These are phyloP conservation scores for Apotomis capreana DNA, from an alignment of 2,888 invertebrate genomes.

Conservation along the genomic window DNA sequence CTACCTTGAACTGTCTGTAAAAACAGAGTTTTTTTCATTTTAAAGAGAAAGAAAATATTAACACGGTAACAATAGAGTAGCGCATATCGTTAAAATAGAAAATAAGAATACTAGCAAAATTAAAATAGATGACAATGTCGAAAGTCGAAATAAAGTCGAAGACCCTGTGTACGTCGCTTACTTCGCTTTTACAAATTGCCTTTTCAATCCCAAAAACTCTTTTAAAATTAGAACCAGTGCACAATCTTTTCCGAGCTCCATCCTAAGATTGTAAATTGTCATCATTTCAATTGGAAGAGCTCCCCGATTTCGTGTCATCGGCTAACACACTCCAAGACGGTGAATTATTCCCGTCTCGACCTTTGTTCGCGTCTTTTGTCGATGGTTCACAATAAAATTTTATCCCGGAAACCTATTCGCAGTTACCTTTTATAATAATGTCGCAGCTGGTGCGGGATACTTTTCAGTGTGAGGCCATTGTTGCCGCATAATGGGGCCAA, in stretches of 20 bases:
- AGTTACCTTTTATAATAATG: slow-evolving; percentile 82
- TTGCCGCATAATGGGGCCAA: slow-evolving; percentile 72
- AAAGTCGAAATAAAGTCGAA: too few relatives aligned
- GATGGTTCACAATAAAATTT: slow-evolving; percentile 79
- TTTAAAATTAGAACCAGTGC: slow-evolving; percentile 17
- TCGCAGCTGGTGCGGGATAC: slow-evolving; percentile 75
- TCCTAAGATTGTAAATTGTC: slow-evolving; percentile 36
- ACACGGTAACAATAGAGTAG: too few relatives aligned
- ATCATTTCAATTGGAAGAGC: slow-evolving; percentile 37
- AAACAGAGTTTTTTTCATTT: too few relatives aligned
- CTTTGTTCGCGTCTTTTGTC: slow-evolving; percentile 68
- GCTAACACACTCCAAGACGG: slow-evolving; percentile 41
- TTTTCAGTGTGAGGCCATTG: slow-evolving; percentile 71
- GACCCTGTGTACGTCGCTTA: too few relatives aligned
- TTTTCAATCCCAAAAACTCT: background rate
- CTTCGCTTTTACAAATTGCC: background rate
- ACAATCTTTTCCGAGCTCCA: slow-evolving; percentile 15
- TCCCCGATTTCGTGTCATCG: slow-evolving; percentile 29
- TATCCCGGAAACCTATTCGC: slow-evolving; percentile 79
- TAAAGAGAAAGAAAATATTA: too few relatives aligned
- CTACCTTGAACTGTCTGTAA: too few relatives aligned
- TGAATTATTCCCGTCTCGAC: slow-evolving; percentile 48
- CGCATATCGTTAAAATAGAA: too few relatives aligned
- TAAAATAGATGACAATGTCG: too few relatives aligned
- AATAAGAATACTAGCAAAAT: too few relatives aligned